Base-by-base conservation (phyloP, 2,888 invertebrate genomes). In the Drosophila helvetica region DNA sequence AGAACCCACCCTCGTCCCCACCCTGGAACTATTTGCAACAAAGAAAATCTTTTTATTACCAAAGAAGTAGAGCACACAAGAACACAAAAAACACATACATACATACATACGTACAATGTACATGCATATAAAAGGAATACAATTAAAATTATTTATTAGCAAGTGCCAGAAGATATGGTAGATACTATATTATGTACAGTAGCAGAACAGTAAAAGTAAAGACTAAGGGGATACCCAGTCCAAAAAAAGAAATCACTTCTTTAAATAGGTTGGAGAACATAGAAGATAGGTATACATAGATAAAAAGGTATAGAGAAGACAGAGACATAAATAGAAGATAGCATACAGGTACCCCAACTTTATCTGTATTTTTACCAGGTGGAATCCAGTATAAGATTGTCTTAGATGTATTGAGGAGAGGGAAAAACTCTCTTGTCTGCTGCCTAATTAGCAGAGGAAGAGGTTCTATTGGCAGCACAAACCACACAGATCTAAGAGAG, bases 91-190 rank as follows among this genome's bases (percentile, higher is more conserved):
- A 18, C 2, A 27, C 5, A n/a, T 15, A 17, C 38, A n/a, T 9
- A 30, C 2, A 9, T 15, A 27, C 33, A n/a, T 30, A 57, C 5
- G 38, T 22, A 19, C 33, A 19, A 33, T 18, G 50, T 48, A 57
- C 71, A n/a, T n/a, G n/a, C n/a, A n/a, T n/a, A n/a, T n/a, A n/a
- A n/a, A 83, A 72, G 77, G 72, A 85, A 79, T 78, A 88, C 80
- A 83, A 88, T 83, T 83, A 88, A 86, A 88, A 88, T 83, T 86
- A 83, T 83, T 83, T 83, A 88, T 83, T 88, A 88, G 88, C 85
- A 66, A 65, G 74, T 57, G 27, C 51, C 54, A 27, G 19, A 42
- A 22, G 38, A 47, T 38, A 47, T 57, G 52, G 60, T 46, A 27
- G 19, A 52, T 45, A 43, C 15, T 42, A 45, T 42, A 42, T 51